A percentile compares a stretch with the other conserved stretches of the same genome.
Evolutionary conservation across 2,797 vertebrate species (phyloP).

Genomic region (Otolemur crassicaudatus): DNA sequence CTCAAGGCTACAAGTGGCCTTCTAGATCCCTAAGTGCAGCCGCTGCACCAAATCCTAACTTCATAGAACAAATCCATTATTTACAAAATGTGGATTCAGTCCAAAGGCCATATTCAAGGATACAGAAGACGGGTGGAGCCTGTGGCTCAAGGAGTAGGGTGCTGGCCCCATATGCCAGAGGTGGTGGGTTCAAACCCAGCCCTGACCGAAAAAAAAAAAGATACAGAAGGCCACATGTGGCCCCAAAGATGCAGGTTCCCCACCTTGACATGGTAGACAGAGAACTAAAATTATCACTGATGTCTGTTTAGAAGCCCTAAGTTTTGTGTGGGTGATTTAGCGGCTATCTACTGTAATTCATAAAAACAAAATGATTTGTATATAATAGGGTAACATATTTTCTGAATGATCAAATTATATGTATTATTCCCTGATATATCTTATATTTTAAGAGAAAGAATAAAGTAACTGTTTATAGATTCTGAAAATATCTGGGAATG

Average conservation of each 20-base stretch:
- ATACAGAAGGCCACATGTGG: no score
- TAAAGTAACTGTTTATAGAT: slow-evolving; percentile 31
- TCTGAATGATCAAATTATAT: slow-evolving; percentile 16
- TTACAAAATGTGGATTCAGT: background rate
- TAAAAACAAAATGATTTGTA: slow-evolving; percentile 39
- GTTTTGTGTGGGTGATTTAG: background rate
- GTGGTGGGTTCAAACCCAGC: no score
- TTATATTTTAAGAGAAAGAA: slow-evolving; percentile 8
- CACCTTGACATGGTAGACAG: background rate
- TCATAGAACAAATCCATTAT: background rate
- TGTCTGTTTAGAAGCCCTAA: slow-evolving; percentile 3
- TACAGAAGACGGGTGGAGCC: no score
- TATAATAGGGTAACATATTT: background rate
- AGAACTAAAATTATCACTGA: slow-evolving; percentile 41
- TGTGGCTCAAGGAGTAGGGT: no score
- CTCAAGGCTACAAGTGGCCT: background rate
- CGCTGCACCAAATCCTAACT: background rate
- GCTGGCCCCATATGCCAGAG: no score
- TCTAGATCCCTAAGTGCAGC: background rate
- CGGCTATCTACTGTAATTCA: background rate
- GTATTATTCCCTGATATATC: background rate
- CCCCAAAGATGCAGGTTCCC: no score
- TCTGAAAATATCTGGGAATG: slow-evolving; percentile 20
- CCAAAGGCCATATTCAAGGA: background rate
- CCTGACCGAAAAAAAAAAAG: no score